Evolutionary conservation across 2,888 invertebrate species (phyloP).

Genomic region (Netelia melanura): DNA sequence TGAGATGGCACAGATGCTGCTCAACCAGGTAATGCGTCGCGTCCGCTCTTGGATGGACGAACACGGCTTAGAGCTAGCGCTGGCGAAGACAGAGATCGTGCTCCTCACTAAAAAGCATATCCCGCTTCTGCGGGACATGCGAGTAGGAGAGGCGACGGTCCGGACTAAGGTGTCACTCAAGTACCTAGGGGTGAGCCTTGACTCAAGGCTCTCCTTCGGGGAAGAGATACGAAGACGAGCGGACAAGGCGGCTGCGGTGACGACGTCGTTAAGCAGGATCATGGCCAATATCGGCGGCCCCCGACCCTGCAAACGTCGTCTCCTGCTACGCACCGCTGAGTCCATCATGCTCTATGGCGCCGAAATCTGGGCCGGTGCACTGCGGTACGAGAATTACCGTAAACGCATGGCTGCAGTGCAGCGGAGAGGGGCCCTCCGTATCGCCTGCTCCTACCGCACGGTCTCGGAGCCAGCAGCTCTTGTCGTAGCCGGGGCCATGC

Average conservation of each 20-base stretch:
- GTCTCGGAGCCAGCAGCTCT: too few relatives aligned
- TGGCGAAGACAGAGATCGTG: conserved; percentile 5
- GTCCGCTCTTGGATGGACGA: conserved; percentile 1
- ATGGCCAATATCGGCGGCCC: not conserved
- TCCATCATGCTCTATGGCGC: not conserved
- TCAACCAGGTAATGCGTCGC: not conserved
- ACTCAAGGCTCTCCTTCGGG: too few relatives aligned
- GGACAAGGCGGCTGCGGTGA: not conserved
- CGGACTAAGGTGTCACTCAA: too few relatives aligned
- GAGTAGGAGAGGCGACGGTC: too few relatives aligned
- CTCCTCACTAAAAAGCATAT: not conserved
- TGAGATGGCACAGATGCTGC: not conserved
- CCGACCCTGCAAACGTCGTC: not conserved
- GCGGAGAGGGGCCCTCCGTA: too few relatives aligned
- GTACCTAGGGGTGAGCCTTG: too few relatives aligned
- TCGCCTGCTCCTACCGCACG: too few relatives aligned
- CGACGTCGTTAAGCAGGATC: not conserved
- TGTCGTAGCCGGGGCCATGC: too few relatives aligned
- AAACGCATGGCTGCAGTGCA: too few relatives aligned
- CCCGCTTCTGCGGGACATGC: not conserved
- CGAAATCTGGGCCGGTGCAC: not conserved
- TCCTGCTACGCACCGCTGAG: too few relatives aligned
- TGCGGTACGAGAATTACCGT: not conserved
- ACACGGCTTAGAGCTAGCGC: not conserved
- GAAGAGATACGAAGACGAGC: too few relatives aligned